phyloP scores from a whole-genome alignment of 2,113 vertebrate species.

The Lethenteron camtschaticum region DNA sequence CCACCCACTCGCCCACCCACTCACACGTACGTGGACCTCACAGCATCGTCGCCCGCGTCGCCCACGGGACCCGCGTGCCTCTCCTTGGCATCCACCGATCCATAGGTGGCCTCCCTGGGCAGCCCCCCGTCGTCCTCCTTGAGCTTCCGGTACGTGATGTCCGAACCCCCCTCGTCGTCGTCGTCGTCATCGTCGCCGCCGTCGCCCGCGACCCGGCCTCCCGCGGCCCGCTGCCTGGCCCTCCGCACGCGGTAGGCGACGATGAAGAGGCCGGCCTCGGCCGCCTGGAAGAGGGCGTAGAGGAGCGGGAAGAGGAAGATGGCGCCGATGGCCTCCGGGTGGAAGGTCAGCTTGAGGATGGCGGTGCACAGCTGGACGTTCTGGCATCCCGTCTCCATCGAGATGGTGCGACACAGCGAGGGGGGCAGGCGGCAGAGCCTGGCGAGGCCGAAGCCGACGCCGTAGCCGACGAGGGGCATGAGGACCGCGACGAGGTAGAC shows the following conservation, averaged over 20 bases:
- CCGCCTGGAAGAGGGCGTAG: constrained; percentile 75
- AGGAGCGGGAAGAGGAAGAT: constrained; percentile 97
- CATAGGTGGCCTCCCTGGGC: constrained; percentile 41
- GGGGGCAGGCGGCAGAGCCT: constrained; percentile 49
- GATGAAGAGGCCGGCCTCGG: constrained; percentile 71
- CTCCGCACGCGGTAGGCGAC: constrained; percentile 57
- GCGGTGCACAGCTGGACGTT: constrained; percentile 92
- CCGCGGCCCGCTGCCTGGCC: background rate
- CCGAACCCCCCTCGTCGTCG: constrained; percentile 37
- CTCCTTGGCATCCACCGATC: constrained; percentile 40
- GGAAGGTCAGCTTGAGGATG: constrained; percentile 83
- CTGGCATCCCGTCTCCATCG: constrained; percentile 81
- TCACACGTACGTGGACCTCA: too few species aligned
- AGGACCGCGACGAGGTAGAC: constrained; percentile 67
- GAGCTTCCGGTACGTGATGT: constrained; percentile 63
- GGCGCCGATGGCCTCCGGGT: constrained; percentile 52
- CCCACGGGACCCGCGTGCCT: constrained; percentile 7
- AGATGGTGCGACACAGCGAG: constrained; percentile 55
- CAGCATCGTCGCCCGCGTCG: too few species aligned
- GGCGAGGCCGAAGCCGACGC: constrained; percentile 62
- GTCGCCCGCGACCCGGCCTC: constrained; percentile 28
- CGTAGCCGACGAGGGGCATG: constrained; percentile 68
- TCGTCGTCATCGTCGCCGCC: constrained; percentile 35
- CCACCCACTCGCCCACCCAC: too few species aligned
- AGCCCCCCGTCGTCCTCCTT: constrained; percentile 44